Conservation (phyloP, 2,113 vertebrate genomes). For the Laterallus jamaicensis region DNA sequence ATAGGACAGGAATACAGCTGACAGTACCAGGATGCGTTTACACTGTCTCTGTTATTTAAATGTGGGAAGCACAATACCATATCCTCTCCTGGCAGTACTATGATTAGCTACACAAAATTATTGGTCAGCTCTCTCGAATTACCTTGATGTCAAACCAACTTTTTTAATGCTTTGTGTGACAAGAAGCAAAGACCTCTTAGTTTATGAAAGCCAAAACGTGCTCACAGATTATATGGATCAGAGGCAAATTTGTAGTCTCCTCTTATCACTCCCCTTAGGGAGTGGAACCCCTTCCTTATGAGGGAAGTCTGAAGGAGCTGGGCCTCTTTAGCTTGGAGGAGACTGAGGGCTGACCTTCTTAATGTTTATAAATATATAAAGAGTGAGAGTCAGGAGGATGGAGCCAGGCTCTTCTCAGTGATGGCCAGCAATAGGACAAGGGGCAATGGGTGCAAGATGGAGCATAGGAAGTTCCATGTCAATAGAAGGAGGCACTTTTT, state of each 20-base stretch:
- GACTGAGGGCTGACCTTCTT: too few relatives aligned
- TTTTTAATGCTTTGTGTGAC: not conserved
- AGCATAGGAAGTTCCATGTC: too few relatives aligned
- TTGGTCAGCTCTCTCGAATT: not conserved
- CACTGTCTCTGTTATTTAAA: slow-evolving; percentile 2
- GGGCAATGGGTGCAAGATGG: too few relatives aligned
- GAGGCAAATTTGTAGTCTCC: not conserved
- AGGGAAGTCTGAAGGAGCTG: too few relatives aligned
- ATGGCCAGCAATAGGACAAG: too few relatives aligned
- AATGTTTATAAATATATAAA: too few relatives aligned
- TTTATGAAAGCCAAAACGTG: not conserved
- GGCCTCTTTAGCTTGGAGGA: too few relatives aligned
- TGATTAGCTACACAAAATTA: not conserved
- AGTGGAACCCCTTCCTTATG: too few relatives aligned
- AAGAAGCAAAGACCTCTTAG: not conserved
- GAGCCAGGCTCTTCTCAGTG: too few relatives aligned
- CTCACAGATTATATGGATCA: not conserved
- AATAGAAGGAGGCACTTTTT: too few relatives aligned
- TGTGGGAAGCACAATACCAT: not conserved
- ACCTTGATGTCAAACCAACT: not conserved
- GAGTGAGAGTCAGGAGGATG: too few relatives aligned
- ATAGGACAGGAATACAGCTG: not conserved
- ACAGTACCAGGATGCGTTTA: not conserved
- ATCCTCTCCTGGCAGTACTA: not conserved
- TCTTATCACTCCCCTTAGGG: not conserved